Base-by-base conservation (phyloP, 1,140 invertebrate genomes). In the Globodera rostochiensis region DNA sequence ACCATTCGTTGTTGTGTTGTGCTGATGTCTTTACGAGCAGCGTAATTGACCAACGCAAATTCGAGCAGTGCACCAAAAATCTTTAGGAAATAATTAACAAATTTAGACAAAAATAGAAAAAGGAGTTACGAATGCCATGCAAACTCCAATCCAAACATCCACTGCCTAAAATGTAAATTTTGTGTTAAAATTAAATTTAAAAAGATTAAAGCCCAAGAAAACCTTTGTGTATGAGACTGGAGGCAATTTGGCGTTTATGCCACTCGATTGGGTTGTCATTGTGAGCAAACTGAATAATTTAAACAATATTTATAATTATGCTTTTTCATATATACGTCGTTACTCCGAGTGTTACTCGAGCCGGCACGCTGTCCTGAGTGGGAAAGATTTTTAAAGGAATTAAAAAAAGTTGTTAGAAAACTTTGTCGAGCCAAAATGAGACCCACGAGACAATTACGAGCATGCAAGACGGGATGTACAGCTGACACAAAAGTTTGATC, bases 41-140 rank as follows among this genome's bases (percentile, higher is more conserved):
- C 95, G 91, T 97, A 97, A 91, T 97, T 97, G 76, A 98, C 96
- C 74, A 98, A 92, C 49, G 96, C 96, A 90, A 97, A 98, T 91
- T 85, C 86, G 73, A 85, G 80, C 47, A 84, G 64, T n/a, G 82
- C 82, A 19, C 80, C 82, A 57, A 84, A 83, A 73, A 64, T 64
- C 57, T 64, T 53, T 6, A 36, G 36, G 2, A 36, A 36, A 36
- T 36, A 36, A 36, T 36, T 15, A 64, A 60, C 11, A 60, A 19
- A 64, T 60, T 64, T 53, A 9, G 50, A 9, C 50, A 13, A 53
- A 53, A 36, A 36, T 21, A 67, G n/a, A 2, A 74, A n/a, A n/a
- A 74, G 71, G 1, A 21, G 74, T 74, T 19, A 98, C 96, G 91
- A 98, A 97, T 25, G 95, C 97, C 82, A 97, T 92, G 77, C 87